Evolutionary conservation across 2,113 vertebrate species (phyloP), one percentile per base, ranked within the genome.

Genomic region (Dipodomys merriami): DNA sequence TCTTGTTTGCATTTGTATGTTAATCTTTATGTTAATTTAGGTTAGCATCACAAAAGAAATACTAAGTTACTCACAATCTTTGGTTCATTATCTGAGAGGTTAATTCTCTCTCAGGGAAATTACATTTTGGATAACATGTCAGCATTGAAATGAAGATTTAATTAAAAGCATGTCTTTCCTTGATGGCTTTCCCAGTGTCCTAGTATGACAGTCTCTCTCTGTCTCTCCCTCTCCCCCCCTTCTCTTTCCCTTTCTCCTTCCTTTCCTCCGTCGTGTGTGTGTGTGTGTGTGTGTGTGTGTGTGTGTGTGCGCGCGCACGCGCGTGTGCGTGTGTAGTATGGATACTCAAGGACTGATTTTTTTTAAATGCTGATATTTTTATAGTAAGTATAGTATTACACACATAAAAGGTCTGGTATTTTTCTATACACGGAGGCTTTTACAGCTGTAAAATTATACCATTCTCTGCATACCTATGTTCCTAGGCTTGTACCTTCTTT

Each of bases 381-480:
- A 60, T 87, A 95, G 15, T 92, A 88, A 92, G 87, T 60, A 15
- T 0, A 92, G 87, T 60, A 15, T 0, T 89, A 62, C 79, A 19
- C 49, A 46, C 20, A 87, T 33, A 33, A 77, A 77, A 64, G 29
- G 15, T 83, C 92, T 82, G 18, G 53, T 93, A 60, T 83, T 96
- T 74, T 79, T 84, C 57, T 91, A 39, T 93, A 80, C 79, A 80
- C 65, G 67, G 77, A 96, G 88, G 60, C 30, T 92, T 88, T 91
- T 93, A 87, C 69, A 96, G 80, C 87, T 88, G 85, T 97, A 92
- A 97, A 98, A 97, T 96, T 97, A 84, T 79, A 88, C 60, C 60
- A 69, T 96, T 71, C 12, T 91, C 91, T 90, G 57, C 46, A 46
- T 96, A 74, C 95, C 62, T 22, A n/a, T 79, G 78, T 95, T 96